A percentile compares a stretch with the other conserved stretches of the same genome.
Conservation (phyloP, 53 echinoderm and acorn worm genomes). For the Arbacia lixula region DNA sequence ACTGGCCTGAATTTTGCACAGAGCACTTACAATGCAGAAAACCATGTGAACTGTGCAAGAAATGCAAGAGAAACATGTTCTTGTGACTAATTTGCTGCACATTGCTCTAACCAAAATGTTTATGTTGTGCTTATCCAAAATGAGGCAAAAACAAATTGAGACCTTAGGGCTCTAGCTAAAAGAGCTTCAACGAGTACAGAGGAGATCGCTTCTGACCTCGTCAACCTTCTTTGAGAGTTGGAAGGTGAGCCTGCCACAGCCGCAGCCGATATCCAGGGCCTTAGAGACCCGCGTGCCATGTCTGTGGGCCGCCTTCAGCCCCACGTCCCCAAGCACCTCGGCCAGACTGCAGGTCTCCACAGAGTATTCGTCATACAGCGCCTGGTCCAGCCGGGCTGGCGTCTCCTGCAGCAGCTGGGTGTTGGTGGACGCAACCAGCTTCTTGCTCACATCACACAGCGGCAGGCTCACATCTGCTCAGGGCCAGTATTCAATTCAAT, state of each 20-base stretch:
- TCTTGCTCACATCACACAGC: neutral
- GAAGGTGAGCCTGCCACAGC: constrained; percentile 81
- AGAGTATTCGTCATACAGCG: constrained; percentile 60
- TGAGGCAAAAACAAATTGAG: too few species aligned
- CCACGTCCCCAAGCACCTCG: constrained; percentile 15
- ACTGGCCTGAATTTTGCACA: too few species aligned
- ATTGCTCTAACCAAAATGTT: too few species aligned
- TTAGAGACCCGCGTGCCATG: constrained; percentile 13
- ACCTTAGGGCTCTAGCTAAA: too few species aligned
- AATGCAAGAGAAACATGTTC: too few species aligned
- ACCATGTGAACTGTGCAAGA: too few species aligned
- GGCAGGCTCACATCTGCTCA: constrained; percentile 53
- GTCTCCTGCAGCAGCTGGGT: constrained; percentile 58
- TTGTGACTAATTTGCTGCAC: too few species aligned
- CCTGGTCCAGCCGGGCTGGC: neutral
- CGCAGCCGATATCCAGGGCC: constrained; percentile 74
- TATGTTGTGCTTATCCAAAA: too few species aligned
- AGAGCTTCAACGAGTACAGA: too few species aligned
- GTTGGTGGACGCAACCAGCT: constrained; percentile 64
- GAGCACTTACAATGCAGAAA: too few species aligned
- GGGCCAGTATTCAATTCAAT: too few species aligned
- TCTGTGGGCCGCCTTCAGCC: constrained; percentile 1
- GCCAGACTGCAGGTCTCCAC: constrained; percentile 37
- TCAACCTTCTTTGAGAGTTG: constrained; percentile 63
- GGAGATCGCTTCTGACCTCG: too few species aligned